Evolutionary conservation across 2,797 vertebrate genomes (phyloP), one percentile per base, ranked within the genome.

Genomic region (Myiotriccus ornatus): DNA sequence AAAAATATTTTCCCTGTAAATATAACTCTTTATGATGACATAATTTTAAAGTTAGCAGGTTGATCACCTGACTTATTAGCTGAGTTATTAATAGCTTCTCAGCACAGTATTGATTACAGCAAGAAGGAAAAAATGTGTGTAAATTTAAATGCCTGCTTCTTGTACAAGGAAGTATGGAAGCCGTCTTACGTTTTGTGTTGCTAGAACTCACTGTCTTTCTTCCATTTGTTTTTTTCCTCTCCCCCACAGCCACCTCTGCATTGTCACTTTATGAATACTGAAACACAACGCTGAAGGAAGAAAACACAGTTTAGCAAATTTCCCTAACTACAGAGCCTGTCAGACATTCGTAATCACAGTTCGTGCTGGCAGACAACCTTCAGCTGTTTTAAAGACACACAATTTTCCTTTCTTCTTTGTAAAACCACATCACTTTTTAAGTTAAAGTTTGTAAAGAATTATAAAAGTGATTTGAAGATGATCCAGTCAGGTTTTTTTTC

Each of bases 331-430:
- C 7, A 1, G 34, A 77, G 76, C 30, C 60, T 78, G 76, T 86
- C 79, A 95, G 90, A 93, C 28, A 15, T 49, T 95, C 75, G 73
- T 71, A 35, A 91, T 79, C 76, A 55, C 52, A 91, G 80, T 27
- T 89, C 77, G 78, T 41, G 9, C 77, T 93, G 55, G 53, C 62
- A 90, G 85, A 62, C 78, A 86, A 39, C 65, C 39, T 93, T 90
- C 65, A 91, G 57, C 63, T 94, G 46, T 69, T 94, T 78, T 65
- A 71, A 65, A 83, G 77, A 82, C 77, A 49, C 22, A 44, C 6
- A 62, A 57, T 94, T 91, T 94, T 81, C 65, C 21, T 52, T 25
- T 90, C n/a, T 71, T 77, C 44, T 83, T 57, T 85, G 18, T 41
- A 81, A 85, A 93, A 93, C 52, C 21, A 62, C n/a, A 75, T 56